Conservation (phyloP, 1,140 invertebrate species). For the Hycleus cichorii region DNA sequence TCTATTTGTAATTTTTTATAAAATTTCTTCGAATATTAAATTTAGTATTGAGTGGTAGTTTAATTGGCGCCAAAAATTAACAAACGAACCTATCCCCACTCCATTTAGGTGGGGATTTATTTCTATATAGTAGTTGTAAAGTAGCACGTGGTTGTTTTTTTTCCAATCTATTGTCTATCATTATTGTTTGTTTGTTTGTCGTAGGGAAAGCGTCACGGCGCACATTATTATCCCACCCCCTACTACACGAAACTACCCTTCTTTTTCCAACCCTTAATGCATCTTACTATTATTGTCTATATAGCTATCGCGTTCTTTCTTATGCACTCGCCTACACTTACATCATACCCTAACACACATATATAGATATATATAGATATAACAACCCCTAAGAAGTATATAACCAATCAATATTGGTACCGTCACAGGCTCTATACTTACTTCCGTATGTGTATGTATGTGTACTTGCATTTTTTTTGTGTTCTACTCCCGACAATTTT, state of each 20-base stretch:
- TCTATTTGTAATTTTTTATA: too few species aligned
- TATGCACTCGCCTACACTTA: constrained; percentile 12
- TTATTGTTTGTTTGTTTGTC: constrained; percentile 2
- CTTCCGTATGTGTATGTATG: constrained; percentile 34
- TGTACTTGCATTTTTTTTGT: constrained; percentile 42
- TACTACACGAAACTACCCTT: too few species aligned
- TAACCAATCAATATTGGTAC: constrained; percentile 42
- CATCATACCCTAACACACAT: too few species aligned
- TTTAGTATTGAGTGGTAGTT: too few species aligned
- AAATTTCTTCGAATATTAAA: too few species aligned
- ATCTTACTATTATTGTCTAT: background rate
- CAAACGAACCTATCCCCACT: too few species aligned
- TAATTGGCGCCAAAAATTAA: too few species aligned
- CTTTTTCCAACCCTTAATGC: too few species aligned
- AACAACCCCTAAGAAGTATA: constrained; percentile 28
- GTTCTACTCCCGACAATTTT: constrained; percentile 20
- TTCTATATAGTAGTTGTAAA: too few species aligned
- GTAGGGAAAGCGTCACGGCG: constrained; percentile 14
- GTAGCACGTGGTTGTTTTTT: background rate
- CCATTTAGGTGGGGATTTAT: too few species aligned
- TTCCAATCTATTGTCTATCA: constrained; percentile 15
- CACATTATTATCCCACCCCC: constrained; percentile 13
- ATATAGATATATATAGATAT: too few species aligned
- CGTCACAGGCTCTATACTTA: constrained; percentile 39
- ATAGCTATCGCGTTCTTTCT: constrained; percentile 15